phyloP scores from a whole-genome alignment of 2,113 vertebrate species.

The Toxostoma redivivum region DNA sequence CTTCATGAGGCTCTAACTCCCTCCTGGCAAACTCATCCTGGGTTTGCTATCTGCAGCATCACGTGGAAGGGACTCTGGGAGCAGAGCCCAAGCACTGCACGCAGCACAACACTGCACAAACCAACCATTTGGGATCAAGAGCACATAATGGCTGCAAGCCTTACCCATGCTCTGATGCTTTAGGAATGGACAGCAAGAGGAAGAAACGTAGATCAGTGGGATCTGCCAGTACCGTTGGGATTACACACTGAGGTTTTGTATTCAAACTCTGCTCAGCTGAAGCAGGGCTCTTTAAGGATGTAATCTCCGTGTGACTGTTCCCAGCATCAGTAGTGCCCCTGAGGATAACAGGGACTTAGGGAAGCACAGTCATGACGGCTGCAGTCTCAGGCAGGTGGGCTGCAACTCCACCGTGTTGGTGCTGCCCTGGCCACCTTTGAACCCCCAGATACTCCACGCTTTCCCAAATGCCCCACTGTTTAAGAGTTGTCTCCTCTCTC shows the following conservation, averaged over 20 bases:
- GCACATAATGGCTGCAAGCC: not conserved
- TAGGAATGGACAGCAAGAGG: not conserved
- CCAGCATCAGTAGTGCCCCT: not conserved
- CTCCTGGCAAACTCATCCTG: not conserved
- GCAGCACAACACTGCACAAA: not conserved
- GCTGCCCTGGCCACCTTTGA: not conserved
- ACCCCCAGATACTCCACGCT: not conserved
- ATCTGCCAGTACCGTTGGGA: rapidly evolving
- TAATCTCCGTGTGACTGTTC: conserved; percentile 46
- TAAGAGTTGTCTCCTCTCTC: not conserved
- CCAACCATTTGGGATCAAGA: not conserved
- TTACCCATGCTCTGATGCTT: not conserved
- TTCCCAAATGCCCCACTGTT: not conserved
- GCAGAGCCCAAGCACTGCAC: not conserved
- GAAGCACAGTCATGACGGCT: rapidly evolving
- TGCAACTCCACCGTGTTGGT: rapidly evolving
- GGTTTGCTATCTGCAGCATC: not conserved
- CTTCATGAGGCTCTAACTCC: not conserved
- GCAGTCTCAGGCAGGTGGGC: not conserved
- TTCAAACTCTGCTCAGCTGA: not conserved
- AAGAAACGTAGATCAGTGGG: not conserved
- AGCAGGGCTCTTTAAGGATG: not conserved
- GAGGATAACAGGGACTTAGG: not conserved
- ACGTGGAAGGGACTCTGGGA: not conserved
- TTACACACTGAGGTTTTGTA: not conserved